A percentile compares a stretch with the other conserved stretches of the same genome.
These are phyloP conservation scores for Tiliacea aurago DNA, from an alignment of 2,888 invertebrate genomes.

Conservation along the genomic window DNA sequence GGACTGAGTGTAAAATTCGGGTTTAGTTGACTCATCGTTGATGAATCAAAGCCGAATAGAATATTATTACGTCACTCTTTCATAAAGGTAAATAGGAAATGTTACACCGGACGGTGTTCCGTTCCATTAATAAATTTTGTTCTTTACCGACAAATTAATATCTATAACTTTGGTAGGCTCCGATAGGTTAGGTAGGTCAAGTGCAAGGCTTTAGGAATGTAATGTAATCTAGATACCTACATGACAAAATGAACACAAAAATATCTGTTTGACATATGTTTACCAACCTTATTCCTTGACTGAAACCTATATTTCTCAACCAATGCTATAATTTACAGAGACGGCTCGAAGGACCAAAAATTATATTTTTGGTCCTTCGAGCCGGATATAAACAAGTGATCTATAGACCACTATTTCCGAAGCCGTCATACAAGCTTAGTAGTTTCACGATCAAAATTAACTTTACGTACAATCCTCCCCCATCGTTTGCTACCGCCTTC, in stretches of 20 bases:
- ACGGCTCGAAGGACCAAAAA: neutral
- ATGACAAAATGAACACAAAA: neutral
- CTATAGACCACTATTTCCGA: constrained; percentile 20
- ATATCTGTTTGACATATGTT: neutral
- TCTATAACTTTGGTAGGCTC: neutral
- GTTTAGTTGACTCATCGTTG: constrained; percentile 54
- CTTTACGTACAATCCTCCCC: constrained; percentile 50
- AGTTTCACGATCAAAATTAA: constrained; percentile 40
- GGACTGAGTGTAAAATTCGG: constrained; percentile 30
- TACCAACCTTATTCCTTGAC: neutral
- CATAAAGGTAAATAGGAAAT: constrained; percentile 33
- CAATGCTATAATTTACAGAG: neutral
- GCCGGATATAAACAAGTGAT: constrained; percentile 27
- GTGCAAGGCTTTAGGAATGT: neutral
- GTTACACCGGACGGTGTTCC: constrained; percentile 35
- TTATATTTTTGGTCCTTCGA: constrained; percentile 19
- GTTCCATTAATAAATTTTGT: constrained; percentile 18
- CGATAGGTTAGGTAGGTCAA: neutral
- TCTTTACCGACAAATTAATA: neutral
- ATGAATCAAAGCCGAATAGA: constrained; percentile 50
- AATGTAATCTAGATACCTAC: neutral
- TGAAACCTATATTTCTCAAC: neutral
- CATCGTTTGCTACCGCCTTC: constrained; percentile 47
- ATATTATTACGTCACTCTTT: constrained; percentile 36
- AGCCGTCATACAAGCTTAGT: constrained; percentile 15